These are phyloP conservation scores for Sinocyclocheilus grahami DNA, from an alignment of 2,113 vertebrate genomes.

Conservation along the genomic window DNA sequence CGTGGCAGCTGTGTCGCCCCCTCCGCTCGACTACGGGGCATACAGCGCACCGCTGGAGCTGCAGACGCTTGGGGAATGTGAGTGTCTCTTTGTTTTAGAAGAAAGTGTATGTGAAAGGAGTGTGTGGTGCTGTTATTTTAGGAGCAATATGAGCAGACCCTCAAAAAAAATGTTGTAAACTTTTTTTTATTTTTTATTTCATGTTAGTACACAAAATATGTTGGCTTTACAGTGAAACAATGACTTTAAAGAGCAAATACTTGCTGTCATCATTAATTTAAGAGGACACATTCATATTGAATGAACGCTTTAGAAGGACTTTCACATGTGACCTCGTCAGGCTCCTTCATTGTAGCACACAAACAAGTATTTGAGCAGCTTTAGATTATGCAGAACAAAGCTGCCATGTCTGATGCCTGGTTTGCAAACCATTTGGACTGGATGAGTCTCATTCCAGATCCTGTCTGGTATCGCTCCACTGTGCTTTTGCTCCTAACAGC, in stretches of 20 bases:
- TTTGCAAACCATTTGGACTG: neutral
- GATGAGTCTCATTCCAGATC: neutral
- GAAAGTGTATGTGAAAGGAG: neutral
- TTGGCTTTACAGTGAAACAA: neutral
- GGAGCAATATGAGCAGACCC: neutral
- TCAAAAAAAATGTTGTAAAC: neutral
- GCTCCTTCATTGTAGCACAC: neutral
- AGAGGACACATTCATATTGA: neutral
- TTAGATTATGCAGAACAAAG: conserved; percentile 6
- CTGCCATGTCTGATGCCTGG: neutral
- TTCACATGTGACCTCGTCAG: neutral
- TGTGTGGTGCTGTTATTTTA: neutral
- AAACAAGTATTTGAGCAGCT: conserved; percentile 7
- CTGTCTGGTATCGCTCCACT: neutral
- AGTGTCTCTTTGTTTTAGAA: conserved; percentile 64
- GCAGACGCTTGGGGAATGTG: conserved; percentile 89
- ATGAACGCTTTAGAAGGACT: neutral
- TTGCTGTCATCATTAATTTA: conserved; percentile 31
- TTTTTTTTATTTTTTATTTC: neutral
- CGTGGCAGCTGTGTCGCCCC: conserved; percentile 79
- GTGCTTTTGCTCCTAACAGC: neutral
- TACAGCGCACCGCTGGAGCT: conserved; percentile 90
- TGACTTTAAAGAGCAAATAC: conserved; percentile 17
- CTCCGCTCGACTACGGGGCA: conserved; percentile 81
- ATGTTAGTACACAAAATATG: neutral